phyloP scores from a whole-genome alignment of 2,113 vertebrate species.

The Osmerus mordax region DNA sequence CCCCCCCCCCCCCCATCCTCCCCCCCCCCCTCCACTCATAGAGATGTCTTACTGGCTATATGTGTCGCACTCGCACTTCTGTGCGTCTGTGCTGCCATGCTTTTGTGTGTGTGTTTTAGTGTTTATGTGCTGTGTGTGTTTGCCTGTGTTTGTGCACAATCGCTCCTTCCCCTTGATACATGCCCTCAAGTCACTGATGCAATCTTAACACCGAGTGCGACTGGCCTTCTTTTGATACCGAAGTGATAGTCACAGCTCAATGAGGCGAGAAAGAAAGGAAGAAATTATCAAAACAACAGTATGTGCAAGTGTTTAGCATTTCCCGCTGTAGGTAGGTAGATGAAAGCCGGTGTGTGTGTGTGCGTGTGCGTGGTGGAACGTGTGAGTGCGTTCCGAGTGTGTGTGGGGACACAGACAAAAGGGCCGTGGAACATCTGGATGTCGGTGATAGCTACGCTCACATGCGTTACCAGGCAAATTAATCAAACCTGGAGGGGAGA shows the following conservation, averaged over 20 bases:
- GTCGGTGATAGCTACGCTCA: conserved; percentile 64
- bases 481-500: conserved; percentile 69
- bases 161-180: conserved; percentile 1
- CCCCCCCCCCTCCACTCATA: not conserved
- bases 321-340: not conserved
- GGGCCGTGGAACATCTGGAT: conserved; percentile 72
- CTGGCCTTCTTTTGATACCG: conserved; percentile 15
- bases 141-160: not conserved
- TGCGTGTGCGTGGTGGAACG: conserved; percentile 11
- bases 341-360: not conserved
- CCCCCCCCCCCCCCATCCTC: not conserved
- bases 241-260: not conserved
- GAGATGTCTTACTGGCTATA: conserved; percentile 18
- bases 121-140: not conserved
- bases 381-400: conserved; percentile 12
- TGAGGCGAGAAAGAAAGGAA: conserved; percentile 5
- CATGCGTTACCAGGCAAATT: conserved; percentile 64
- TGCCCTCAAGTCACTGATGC: not conserved
- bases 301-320: conserved; percentile 10
- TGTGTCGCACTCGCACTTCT: not conserved
- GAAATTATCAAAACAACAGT: conserved; percentile 6
- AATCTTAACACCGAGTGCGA: not conserved
- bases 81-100: conserved; percentile 24
- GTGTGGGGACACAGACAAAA: conserved; percentile 51
- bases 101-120: not conserved